A percentile compares a stretch with the other conserved stretches of the same genome.
phyloP scores from a whole-genome alignment of 1,140 invertebrate genomes.

The Rhyacophila brunnea region DNA sequence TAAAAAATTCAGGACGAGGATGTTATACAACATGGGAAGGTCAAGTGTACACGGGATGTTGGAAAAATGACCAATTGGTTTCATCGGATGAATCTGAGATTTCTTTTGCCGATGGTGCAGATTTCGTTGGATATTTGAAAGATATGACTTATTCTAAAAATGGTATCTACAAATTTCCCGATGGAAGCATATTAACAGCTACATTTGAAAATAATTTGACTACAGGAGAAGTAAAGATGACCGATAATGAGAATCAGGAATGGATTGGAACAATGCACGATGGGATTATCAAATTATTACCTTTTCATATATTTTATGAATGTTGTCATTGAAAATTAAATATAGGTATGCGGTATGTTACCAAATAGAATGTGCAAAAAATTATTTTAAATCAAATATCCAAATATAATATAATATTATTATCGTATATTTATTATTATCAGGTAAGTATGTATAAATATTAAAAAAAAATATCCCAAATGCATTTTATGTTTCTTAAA shows the following conservation, averaged over 20 bases:
- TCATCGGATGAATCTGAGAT: constrained; percentile 39
- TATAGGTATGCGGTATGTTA: too few relatives aligned
- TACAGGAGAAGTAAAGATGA: neutral
- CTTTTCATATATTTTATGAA: neutral
- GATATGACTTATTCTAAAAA: neutral
- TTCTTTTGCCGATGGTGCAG: constrained; percentile 39
- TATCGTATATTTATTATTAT: too few relatives aligned
- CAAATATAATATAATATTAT: too few relatives aligned
- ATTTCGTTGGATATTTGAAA: neutral
- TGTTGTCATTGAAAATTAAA: neutral
- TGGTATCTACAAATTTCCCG: constrained; percentile 8
- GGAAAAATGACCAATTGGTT: constrained; percentile 42
- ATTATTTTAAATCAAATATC: too few relatives aligned
- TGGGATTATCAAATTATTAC: neutral
- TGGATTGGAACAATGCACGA: constrained; percentile 1
- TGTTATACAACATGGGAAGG: constrained; percentile 47
- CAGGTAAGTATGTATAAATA: too few relatives aligned
- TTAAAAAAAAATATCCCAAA: too few relatives aligned
- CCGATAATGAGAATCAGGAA: neutral
- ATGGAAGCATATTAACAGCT: neutral
- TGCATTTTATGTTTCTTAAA: too few relatives aligned
- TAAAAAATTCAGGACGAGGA: constrained; percentile 32
- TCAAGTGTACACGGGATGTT: constrained; percentile 42
- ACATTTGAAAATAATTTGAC: constrained; percentile 2
- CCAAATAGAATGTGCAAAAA: too few relatives aligned